Percentiles rank a stretch among this genome's conserved stretches.
Evolutionary conservation across 2,797 vertebrate species (phyloP).

Genomic region (Ispidina lecontei): DNA sequence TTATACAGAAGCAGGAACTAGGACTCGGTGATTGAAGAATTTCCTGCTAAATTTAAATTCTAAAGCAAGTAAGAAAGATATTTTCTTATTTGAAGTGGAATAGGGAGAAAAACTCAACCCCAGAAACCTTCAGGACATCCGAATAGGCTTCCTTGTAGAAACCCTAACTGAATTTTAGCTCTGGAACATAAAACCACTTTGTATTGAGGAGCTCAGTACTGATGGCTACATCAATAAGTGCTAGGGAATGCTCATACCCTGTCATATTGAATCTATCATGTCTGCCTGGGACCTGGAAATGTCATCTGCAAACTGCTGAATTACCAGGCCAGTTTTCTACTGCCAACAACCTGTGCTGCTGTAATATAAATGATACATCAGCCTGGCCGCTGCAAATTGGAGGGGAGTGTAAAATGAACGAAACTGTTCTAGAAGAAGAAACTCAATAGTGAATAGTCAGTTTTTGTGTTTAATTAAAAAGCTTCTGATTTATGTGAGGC

Average conservation of each 20-base stretch:
- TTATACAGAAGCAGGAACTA: neutral
- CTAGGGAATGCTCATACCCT: neutral
- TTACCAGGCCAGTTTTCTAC: neutral
- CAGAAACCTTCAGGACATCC: neutral
- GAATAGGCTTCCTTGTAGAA: neutral
- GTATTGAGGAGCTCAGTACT: neutral
- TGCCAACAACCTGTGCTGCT: neutral
- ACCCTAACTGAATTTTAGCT: neutral
- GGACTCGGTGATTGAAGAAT: neutral
- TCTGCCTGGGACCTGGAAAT: neutral
- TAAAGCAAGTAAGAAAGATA: neutral
- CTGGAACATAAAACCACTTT: neutral
- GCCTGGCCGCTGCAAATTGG: neutral
- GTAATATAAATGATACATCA: neutral
- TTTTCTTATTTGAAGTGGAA: neutral
- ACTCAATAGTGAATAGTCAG: neutral
- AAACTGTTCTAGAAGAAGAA: neutral
- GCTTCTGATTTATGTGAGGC: neutral
- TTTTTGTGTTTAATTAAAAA: constrained; percentile 29
- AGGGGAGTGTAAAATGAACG: neutral
- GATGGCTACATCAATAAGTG: neutral
- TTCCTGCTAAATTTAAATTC: neutral
- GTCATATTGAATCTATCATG: neutral
- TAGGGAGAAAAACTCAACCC: neutral
- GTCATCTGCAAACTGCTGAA: neutral